phyloP scores from a whole-genome alignment of 1,140 invertebrate genomes.

The Danaus plexippus region DNA sequence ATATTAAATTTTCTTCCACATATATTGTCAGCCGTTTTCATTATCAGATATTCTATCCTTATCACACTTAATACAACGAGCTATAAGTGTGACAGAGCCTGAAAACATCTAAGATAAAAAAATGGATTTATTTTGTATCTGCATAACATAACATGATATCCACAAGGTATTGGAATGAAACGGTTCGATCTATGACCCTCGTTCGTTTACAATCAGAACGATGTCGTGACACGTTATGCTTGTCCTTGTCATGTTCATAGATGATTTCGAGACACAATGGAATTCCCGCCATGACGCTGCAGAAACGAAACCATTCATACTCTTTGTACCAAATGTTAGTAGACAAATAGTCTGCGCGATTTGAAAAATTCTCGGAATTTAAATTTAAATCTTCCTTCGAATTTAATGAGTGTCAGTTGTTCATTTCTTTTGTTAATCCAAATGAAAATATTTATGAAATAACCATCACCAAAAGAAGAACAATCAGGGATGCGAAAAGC shows the following conservation, averaged over 20 bases:
- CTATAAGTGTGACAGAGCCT: no score
- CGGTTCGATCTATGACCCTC: conserved; percentile 57
- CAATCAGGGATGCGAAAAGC: conserved; percentile 37
- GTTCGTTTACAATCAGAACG: conserved; percentile 65
- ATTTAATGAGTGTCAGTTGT: no score
- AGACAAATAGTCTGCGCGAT: background rate
- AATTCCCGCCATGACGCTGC: conserved; percentile 61
- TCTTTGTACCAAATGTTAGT: conserved; percentile 23
- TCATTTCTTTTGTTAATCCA: no score
- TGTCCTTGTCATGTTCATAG: conserved; percentile 45
- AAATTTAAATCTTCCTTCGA: no score
- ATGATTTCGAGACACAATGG: conserved; percentile 62
- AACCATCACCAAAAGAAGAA: conserved; percentile 20
- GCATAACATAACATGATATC: conserved; percentile 33
- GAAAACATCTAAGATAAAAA: background rate
- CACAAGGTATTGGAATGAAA: conserved; percentile 43
- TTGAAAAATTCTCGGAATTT: no score
- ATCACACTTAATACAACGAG: no score
- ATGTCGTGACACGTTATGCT: conserved; percentile 43
- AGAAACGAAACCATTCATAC: conserved; percentile 57
- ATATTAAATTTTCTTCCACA: no score
- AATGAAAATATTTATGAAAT: no score
- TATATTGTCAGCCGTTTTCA: no score
- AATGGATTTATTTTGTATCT: conserved; percentile 18
- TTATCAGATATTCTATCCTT: no score